Evolutionary conservation across 2,113 vertebrate genomes (phyloP), one percentile per base, ranked within the genome.

Genomic region (Turnix velox): DNA sequence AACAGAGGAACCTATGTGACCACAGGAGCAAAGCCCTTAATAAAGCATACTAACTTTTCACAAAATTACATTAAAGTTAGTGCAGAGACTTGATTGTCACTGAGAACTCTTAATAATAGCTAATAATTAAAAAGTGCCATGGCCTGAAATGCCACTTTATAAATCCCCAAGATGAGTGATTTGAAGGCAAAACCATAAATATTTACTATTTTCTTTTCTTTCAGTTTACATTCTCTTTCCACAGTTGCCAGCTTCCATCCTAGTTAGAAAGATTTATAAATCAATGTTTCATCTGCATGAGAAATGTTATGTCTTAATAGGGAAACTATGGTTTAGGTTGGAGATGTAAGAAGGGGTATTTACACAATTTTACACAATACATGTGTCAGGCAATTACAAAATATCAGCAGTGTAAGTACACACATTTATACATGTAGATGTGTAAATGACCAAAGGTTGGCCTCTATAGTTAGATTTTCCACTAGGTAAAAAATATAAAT

Each of bases 381-480:
- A 8, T n/a, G 28, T 66, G 52, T 37, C 27, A 67, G 52, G 51
- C 18, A 93, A 74, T 92, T 91, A 79, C 22, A 88, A 92, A 93
- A 88, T 90, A 95, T 66, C 76, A 84, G 75, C 65, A 71, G 35
- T 61, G 61, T 35, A 57, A 57, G n/a, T 16, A 33, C 24, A 31
- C 35, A 22, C n/a, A 35, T 35, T 33, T 57, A 15, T n/a, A 35
- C n/a, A 35, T 95, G 59, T 14, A 74, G 82, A 75, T 69, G 11
- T 28, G 49, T 78, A 94, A 91, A 87, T 88, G 65, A 91, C 49
- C 84, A 89, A 95, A 96, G 68, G 63, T 96, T 73, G 95, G 24
- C 27, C 48, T 42, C 46, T 93, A 84, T 66, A 39, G 69, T 91
- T 93, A 84, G 17, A 48, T 93, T 93, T 96, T 75, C 24, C 67